phyloP scores from a whole-genome alignment of 2,888 invertebrate species.

The Iphiclides podalirius region DNA sequence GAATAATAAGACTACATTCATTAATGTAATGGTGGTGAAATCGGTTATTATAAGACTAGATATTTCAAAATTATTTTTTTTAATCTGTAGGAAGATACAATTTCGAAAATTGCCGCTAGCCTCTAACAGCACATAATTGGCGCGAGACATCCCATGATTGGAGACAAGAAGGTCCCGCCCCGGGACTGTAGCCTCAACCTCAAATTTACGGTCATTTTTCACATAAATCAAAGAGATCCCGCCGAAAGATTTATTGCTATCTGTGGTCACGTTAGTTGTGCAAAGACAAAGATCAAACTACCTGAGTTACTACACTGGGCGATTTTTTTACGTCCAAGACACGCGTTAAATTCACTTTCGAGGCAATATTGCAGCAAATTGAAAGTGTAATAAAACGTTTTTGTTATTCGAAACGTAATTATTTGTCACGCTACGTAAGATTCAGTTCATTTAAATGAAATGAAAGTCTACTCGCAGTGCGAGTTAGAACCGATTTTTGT shows the following conservation, averaged over 20 bases:
- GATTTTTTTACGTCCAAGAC: constrained; percentile 40
- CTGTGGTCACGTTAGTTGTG: constrained; percentile 50
- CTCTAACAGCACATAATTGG: constrained; percentile 48
- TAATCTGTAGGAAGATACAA: constrained; percentile 24
- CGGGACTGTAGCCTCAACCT: constrained; percentile 62
- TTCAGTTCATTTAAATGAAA: too few species aligned
- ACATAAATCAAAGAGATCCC: constrained; percentile 77
- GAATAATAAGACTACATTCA: too few species aligned
- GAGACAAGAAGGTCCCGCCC: constrained; percentile 51
- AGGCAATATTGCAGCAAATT: constrained; percentile 50
- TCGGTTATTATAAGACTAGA: too few species aligned
- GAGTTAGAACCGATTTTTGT: too few species aligned
- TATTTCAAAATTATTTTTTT: too few species aligned
- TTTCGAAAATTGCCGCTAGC: constrained; percentile 38
- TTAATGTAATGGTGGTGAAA: too few species aligned
- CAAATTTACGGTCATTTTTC: constrained; percentile 79
- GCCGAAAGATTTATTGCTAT: constrained; percentile 71
- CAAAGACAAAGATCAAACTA: constrained; percentile 43
- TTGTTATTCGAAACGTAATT: neutral
- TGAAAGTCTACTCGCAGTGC: too few species aligned
- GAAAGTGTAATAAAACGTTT: constrained; percentile 55
- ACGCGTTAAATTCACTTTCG: constrained; percentile 53
- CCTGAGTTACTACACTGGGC: constrained; percentile 42
- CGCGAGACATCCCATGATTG: constrained; percentile 25
- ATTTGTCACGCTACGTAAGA: too few species aligned